Evolutionary conservation across 2,797 vertebrate genomes (phyloP).

Genomic region (Gymnocypris eckloni): DNA sequence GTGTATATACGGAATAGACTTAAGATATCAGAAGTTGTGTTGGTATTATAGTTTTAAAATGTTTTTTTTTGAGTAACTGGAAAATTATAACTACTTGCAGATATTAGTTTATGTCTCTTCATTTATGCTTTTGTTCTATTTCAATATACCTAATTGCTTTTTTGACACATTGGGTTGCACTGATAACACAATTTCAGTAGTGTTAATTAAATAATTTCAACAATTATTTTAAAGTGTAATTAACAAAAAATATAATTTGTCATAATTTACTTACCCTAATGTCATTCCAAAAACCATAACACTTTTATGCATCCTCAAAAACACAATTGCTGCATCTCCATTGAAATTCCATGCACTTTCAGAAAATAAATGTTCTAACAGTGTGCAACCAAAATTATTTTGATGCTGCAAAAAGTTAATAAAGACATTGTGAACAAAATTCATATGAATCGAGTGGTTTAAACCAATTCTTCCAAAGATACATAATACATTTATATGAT

Average conservation of each 20-base stretch:
- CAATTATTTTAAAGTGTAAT: too few relatives aligned
- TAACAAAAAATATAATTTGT: neutral
- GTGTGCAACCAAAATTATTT: neutral
- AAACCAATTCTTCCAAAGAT: neutral
- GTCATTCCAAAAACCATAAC: neutral
- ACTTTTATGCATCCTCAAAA: neutral
- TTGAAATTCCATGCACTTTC: neutral
- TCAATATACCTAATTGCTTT: neutral
- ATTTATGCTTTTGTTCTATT: conserved; percentile 8
- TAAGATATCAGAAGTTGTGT: neutral
- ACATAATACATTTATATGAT: neutral
- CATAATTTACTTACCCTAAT: neutral
- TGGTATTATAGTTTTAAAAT: neutral
- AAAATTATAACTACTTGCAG: neutral
- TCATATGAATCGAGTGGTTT: neutral
- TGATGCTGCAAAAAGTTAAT: neutral
- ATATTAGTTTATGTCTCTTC: neutral
- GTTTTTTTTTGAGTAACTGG: too few relatives aligned
- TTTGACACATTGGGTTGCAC: neutral
- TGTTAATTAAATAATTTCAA: too few relatives aligned
- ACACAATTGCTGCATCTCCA: neutral
- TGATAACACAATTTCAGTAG: neutral
- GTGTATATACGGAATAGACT: neutral
- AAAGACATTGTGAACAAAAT: neutral
- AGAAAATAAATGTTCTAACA: neutral